Base-by-base conservation (phyloP, 2,797 vertebrate genomes). In the Notoglanidium macrostoma region DNA sequence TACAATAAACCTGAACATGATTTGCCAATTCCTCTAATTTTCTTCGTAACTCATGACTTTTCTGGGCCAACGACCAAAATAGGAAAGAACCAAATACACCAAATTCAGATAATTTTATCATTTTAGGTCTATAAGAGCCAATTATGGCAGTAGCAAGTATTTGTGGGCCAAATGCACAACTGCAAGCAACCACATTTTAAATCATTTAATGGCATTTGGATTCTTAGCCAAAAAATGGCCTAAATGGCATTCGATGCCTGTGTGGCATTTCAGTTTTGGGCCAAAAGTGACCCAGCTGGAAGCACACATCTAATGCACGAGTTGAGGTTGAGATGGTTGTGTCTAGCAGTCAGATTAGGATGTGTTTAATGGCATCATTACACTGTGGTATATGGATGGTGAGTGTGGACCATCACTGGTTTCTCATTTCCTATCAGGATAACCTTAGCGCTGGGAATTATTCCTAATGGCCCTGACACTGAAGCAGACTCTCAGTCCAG, bases 401-500 rank as follows among this genome's bases (percentile, higher is more conserved):
- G 23, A 61, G 35, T 80, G 35, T 63, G 23, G 78, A n/a, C 40
- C 26, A 59, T 79, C 32, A 40, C 23, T 82, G 40, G 44, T 51
- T 49, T 82, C 61, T 32, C 44, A 51, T 67, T 67, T 32, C 5
- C 5, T 65, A 51, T 82, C 44, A 82, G 61, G 40, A n/a, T 19
- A 81, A 61, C 11, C 19, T 40, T 78, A 21, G 76, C 23, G 7
- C 1, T 19, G 32, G 17, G 32, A 63, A 81, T 63, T 15, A 29
- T 65, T 29, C 3, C 6, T 49, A 46, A 49, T 65, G 40, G 59
- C 26, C 59, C 40, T 63, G 59, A 49, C 23, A 49, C 79, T 65
- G 40, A 81, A 82, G 79, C 80, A 82, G n/a, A 65, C 35, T 51
- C n/a, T 6, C 44, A 19, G 15, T 51, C 40, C 80, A 67, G 80